Percentiles rank a stretch among this genome's conserved stretches.
Evolutionary conservation across 2,888 invertebrate species (phyloP).

Genomic region (Plagodis dolabraria): DNA sequence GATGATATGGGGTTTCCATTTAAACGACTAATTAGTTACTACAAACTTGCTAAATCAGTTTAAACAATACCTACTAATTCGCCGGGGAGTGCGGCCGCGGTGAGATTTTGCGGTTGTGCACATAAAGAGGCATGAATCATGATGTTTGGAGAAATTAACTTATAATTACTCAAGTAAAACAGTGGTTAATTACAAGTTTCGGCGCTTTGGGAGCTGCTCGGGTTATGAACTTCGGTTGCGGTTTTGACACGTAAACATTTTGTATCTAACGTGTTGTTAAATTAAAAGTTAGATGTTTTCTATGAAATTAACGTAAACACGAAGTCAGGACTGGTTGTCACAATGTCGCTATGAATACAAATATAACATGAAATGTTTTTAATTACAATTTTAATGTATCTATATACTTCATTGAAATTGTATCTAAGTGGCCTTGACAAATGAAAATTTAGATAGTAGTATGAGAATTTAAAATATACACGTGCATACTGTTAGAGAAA

Average conservation of each 20-base stretch:
- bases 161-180: slow-evolving; percentile 55
- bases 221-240: slow-evolving; percentile 34
- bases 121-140: slow-evolving; percentile 47
- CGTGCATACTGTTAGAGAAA: no score
- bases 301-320: no score
- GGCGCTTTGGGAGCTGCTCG: slow-evolving; percentile 26
- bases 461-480: no score
- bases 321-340: no score
- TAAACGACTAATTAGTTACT: slow-evolving; percentile 39
- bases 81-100: slow-evolving; percentile 34
- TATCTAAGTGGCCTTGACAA: no score
- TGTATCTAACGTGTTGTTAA: slow-evolving; percentile 1
- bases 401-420: no score
- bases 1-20: slow-evolving; percentile 16
- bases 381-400: no score
- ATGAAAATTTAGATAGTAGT: no score
- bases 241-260: slow-evolving; percentile 21
- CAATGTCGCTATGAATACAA: no score
- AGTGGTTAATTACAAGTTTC: slow-evolving; percentile 47
- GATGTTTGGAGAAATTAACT: slow-evolving; percentile 54
- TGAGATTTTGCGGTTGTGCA: slow-evolving; percentile 43
- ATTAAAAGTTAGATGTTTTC: neutral
- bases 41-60: slow-evolving; percentile 47
- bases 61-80: slow-evolving; percentile 54
- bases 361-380: no score